phyloP scores from a whole-genome alignment of 2,113 vertebrate genomes.

The Haemorhous mexicanus region DNA sequence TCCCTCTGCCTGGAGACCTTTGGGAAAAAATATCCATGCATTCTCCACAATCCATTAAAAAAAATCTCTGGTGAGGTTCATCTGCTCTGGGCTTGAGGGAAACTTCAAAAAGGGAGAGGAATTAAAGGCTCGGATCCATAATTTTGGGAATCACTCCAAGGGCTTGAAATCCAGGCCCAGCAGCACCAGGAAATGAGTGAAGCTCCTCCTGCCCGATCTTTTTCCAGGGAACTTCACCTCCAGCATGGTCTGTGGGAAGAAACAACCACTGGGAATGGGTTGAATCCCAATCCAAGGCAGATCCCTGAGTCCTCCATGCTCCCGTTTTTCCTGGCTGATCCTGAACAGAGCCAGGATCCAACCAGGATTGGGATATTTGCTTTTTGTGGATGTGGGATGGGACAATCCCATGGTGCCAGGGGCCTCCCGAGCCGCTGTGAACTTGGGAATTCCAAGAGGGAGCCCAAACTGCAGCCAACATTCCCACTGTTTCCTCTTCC shows the following conservation, averaged over 20 bases:
- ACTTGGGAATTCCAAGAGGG: not conserved
- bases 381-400: not conserved
- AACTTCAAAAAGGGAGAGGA: not conserved
- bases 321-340: not conserved
- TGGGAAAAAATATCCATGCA: not conserved
- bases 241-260: not conserved
- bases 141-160: not conserved
- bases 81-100: not conserved
- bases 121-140: not conserved
- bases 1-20: not conserved
- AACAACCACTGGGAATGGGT: not conserved
- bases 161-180: not conserved
- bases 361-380: not conserved
- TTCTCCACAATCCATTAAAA: not conserved
- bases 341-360: not conserved
- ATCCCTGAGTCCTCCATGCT: accelerated
- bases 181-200: not conserved
- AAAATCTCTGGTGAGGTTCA: not conserved
- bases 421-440: not conserved
- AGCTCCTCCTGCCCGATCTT: not conserved
- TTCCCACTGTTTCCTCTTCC: not conserved
- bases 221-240: not conserved
- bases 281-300: not conserved
- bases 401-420: not conserved
- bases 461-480: not conserved